Conservation (phyloP, 2,113 vertebrate species). For the Pteronura brasiliensis region DNA sequence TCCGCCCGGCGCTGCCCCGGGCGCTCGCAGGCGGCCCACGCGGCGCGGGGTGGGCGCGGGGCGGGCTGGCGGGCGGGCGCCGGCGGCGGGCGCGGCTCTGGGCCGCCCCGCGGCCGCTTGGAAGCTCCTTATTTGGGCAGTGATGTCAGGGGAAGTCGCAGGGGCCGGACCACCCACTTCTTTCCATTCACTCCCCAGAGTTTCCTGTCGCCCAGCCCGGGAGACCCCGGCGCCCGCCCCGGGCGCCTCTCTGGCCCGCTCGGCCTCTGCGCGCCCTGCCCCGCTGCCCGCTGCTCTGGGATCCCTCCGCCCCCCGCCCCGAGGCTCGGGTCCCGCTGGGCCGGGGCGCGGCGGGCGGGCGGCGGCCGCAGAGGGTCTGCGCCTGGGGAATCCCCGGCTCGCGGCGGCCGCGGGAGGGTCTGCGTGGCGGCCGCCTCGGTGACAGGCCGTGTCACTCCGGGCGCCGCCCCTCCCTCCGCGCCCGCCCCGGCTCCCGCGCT, state of each 20-base stretch:
- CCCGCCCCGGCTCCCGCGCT: constrained; percentile 49
- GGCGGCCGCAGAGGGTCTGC: neutral
- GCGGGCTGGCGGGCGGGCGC: constrained; percentile 78
- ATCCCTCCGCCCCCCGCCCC: neutral
- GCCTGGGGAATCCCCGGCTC: constrained; percentile 68
- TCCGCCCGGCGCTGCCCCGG: constrained; percentile 82
- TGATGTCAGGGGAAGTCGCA: constrained; percentile 92
- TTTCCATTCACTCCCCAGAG: constrained; percentile 84
- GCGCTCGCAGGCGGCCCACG: constrained; percentile 81
- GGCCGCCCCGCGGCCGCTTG: constrained; percentile 82
- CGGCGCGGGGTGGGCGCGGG: constrained; percentile 80
- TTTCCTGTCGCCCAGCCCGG: constrained; percentile 81
- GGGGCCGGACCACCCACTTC: constrained; percentile 85
- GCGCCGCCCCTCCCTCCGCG: constrained; percentile 60
- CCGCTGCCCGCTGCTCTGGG: constrained; percentile 25
- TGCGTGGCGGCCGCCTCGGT: constrained; percentile 11
- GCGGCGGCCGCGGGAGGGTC: constrained; percentile 30
- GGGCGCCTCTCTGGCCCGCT: constrained; percentile 46
- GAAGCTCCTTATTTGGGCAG: constrained; percentile 93
- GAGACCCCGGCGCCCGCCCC: constrained; percentile 49
- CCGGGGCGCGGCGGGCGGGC: neutral
- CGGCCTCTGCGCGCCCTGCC: neutral
- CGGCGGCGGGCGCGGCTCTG: constrained; percentile 70
- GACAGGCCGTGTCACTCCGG: constrained; percentile 70
- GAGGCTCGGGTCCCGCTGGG: neutral